phyloP scores from a whole-genome alignment of 2,888 invertebrate genomes.

The Gastracanthus pulcherrimus region DNA sequence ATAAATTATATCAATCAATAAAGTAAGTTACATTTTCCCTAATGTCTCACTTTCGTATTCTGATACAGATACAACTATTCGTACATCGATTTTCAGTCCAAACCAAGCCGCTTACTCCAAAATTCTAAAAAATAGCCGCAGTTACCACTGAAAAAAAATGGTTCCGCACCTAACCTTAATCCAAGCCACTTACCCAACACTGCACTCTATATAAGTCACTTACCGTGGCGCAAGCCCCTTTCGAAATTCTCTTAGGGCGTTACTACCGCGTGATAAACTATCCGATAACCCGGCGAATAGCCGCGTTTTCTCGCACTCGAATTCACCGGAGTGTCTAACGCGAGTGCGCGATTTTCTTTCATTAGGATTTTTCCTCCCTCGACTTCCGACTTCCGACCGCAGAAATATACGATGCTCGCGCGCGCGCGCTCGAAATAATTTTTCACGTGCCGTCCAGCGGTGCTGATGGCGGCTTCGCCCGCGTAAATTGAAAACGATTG shows the following conservation, averaged over 20 bases:
- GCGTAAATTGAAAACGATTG: conserved; percentile 45
- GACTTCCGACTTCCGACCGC: background rate
- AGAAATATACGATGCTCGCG: background rate
- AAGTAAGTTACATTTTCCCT: too few species aligned
- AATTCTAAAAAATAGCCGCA: too few species aligned
- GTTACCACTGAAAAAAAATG: too few species aligned
- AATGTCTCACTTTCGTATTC: too few species aligned
- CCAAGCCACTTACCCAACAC: too few species aligned
- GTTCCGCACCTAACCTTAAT: too few species aligned
- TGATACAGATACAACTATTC: too few species aligned
- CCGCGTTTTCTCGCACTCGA: background rate
- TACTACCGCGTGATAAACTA: conserved; percentile 18
- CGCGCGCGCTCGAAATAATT: conserved; percentile 27
- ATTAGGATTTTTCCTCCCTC: conserved; percentile 34
- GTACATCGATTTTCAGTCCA: too few species aligned
- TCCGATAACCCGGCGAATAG: conserved; percentile 2
- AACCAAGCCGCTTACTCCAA: too few species aligned
- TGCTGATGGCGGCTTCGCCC: background rate
- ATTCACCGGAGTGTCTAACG: too few species aligned
- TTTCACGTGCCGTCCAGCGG: conserved; percentile 10
- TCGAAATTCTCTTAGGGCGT: background rate
- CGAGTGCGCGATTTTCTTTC: conserved; percentile 35
- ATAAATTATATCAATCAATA: too few species aligned
- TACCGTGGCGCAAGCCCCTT: background rate
- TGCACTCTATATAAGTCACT: too few species aligned